Evolutionary conservation across 2,888 invertebrate genomes (phyloP), one percentile per base, ranked within the genome.

Genomic region (Drosophila colorata): DNA sequence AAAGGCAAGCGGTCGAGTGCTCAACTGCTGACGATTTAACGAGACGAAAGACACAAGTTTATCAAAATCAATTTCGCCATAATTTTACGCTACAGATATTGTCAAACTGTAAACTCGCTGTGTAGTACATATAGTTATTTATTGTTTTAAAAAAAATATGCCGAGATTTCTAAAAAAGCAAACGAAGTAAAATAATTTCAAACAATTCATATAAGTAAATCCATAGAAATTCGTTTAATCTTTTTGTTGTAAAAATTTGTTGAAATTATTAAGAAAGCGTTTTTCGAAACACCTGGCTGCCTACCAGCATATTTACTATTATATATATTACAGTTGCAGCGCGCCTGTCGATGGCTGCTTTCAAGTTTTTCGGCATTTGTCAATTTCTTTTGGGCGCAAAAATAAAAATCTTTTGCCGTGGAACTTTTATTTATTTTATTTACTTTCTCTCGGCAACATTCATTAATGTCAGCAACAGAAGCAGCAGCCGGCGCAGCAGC

Each of bases 371-470:
- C 41, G 14, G 35, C 41, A 33, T 31, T 68, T 57, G 33, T 60
- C 57, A 56, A 51, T 31, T 40, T n/a, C n/a, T 40, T 48, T 48
- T 57, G n/a, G 43, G 41, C 31, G 60, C 74, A 71, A 71, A 83
- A 83, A 80, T 83, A 86, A 86, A 83, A 86, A 76, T 83, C 78
- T 76, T 80, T 84, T 84, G 87, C 78, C 83, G 84, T 74, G 68
- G 4, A 56, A 47, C 8, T 51, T 68, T 43, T 38, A 31, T 14
- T 28, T 38, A 38, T 46, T 46, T 31, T 47, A 28, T 60, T 35
- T 40, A 41, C 46, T 58, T 43, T 40, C 16, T 33, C 68, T 58
- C 44, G 7, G 69, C 35, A 67, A 86, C 84, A 88, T 85, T 85
- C 84, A 85, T 85, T 85, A 85, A 85, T 85, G 84, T 85, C 84